Evolutionary conservation across 2,113 vertebrate genomes (phyloP), one percentile per base, ranked within the genome.

Genomic region (Parotia lawesii): DNA sequence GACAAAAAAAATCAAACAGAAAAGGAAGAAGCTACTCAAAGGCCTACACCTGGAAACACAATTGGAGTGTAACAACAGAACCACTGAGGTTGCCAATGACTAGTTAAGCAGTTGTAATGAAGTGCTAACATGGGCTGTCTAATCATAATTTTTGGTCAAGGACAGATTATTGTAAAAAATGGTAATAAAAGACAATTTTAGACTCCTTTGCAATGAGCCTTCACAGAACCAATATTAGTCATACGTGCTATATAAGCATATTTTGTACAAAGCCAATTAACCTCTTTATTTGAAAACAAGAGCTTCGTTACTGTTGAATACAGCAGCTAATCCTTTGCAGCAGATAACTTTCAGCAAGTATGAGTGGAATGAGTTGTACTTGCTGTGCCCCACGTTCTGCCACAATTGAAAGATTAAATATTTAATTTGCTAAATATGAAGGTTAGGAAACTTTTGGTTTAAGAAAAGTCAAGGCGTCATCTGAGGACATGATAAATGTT

Each of bases 221-320:
- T 97, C 77, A 94, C 90, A 96, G 97, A 97, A 96, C 86, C 94
- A 97, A 96, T 97, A 97, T 97, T 97, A 97, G 96, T 89, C 45
- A 47, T 97, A 72, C 11, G 47, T 95, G 87, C 88, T 93, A 77
- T 83, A 91, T 93, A 96, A 95, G 80, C 87, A 74, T 94, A 96
- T 96, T 97, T 97, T 96, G 87, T 93, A 95, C 87, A 95, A 96
- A 97, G 96, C 60, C 93, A 97, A 97, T 98, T 98, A 97, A 97
- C 97, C 97, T 98, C 95, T 97, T 97, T 97, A 96, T 97, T 97
- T 97, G 96, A 91, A 97, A 98, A 97, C 97, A 97, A 97, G 97
- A 89, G 81, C 91, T 96, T 96, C 1, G 5, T 94, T 97, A 95
- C 94, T 96, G 91, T 94, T 97, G 96, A 96, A 95, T 79, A 75